These are phyloP conservation scores for Lydus trimaculatus DNA, from an alignment of 2,888 invertebrate species.

Conservation along the genomic window DNA sequence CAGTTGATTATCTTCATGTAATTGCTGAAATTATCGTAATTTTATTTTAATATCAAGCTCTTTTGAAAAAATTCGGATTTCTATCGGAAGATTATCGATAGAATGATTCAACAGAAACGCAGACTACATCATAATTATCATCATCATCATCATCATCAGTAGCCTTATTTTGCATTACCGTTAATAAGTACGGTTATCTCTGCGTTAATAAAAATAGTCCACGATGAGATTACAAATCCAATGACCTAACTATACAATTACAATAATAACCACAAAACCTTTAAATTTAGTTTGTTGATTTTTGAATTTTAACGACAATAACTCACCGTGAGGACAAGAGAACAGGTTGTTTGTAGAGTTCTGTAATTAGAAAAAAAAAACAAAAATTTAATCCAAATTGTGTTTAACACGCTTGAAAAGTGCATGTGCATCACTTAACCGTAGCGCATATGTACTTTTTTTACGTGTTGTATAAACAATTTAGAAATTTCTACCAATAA, in stretches of 20 bases:
- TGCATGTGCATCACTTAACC: too few species aligned
- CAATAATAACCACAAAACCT: too few species aligned
- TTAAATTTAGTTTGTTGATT: too few species aligned
- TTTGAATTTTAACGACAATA: too few species aligned
- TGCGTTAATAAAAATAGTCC: constrained; percentile 35
- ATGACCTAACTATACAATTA: neutral
- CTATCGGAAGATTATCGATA: constrained; percentile 4
- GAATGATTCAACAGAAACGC: constrained; percentile 35
- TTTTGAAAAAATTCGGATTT: constrained; percentile 13
- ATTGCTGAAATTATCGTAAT: neutral
- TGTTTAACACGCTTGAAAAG: neutral
- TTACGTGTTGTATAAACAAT: neutral
- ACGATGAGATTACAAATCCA: constrained; percentile 5
- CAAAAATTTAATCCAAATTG: constrained; percentile 25
- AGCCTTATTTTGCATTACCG: constrained; percentile 39
- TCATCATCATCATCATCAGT: constrained; percentile 13
- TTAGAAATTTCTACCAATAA: neutral
- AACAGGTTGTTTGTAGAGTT: constrained; percentile 67
- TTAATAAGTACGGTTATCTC: constrained; percentile 48
- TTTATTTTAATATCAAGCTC: neutral
- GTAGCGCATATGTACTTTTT: constrained; percentile 1
- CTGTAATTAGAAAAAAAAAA: constrained; percentile 66
- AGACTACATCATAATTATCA: too few species aligned
- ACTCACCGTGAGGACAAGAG: constrained; percentile 78
- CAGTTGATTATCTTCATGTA: constrained; percentile 7